These are phyloP conservation scores for Ceratitis capitata DNA, from an alignment of 1,140 invertebrate species.

Conservation along the genomic window DNA sequence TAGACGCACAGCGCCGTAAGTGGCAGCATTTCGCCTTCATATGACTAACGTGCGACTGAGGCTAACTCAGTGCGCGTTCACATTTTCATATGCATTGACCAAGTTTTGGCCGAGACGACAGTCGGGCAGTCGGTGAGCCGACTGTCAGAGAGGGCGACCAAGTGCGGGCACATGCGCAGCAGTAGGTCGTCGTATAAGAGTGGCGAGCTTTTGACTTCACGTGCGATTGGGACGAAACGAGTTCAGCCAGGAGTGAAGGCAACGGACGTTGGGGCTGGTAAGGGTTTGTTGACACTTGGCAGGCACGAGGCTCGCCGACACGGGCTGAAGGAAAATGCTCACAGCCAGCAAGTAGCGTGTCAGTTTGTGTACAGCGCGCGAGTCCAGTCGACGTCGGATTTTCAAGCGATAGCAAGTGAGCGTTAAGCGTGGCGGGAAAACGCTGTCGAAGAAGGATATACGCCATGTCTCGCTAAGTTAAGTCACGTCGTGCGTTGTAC, in stretches of 20 bases:
- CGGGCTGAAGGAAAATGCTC: not conserved
- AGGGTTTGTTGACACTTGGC: constrained; percentile 14
- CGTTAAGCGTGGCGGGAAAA: not conserved
- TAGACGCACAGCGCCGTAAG: not conserved
- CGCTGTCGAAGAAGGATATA: not conserved
- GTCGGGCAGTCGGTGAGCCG: not conserved
- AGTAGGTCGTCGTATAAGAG: not conserved
- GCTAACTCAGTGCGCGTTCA: not conserved
- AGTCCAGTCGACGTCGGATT: not conserved
- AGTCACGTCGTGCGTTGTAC: no score
- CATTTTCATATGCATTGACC: constrained; percentile 10
- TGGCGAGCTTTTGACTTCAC: not conserved
- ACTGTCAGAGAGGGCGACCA: not conserved
- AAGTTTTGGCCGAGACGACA: not conserved
- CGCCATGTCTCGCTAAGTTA: not conserved
- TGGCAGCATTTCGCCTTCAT: no score
- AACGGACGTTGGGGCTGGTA: constrained; percentile 5
- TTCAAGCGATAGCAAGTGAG: not conserved
- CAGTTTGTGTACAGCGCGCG: constrained; percentile 32
- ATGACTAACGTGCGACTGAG: not conserved
- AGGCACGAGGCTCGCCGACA: not conserved
- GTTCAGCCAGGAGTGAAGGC: not conserved
- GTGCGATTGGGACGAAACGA: not conserved
- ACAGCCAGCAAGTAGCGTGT: not conserved
- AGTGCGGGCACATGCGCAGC: not conserved